These are phyloP conservation scores for Drosophila biarmipes DNA, from an alignment of 1,140 invertebrate species.

Conservation along the genomic window DNA sequence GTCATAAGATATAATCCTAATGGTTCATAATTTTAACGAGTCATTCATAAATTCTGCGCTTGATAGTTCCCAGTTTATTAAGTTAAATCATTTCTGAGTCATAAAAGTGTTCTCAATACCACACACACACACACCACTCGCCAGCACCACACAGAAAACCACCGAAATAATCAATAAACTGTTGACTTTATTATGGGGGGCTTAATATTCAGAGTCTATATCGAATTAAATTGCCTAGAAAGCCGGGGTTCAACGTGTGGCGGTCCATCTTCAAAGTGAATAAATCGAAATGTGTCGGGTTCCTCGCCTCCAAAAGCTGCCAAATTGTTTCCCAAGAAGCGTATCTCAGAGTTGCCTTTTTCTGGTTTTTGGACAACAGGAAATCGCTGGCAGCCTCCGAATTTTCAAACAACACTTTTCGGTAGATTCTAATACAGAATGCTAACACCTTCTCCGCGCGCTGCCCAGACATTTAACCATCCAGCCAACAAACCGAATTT, in stretches of 20 bases:
- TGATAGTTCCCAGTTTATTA: slow-evolving; percentile 52
- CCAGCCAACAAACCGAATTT: slow-evolving; percentile 1
- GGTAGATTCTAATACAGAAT: slow-evolving; percentile 70
- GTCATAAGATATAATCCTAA: slow-evolving; percentile 14
- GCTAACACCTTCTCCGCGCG: slow-evolving; percentile 10
- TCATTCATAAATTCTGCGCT: slow-evolving; percentile 50
- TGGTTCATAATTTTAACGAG: slow-evolving; percentile 47
- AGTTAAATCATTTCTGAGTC: slow-evolving; percentile 53
- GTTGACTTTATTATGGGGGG: slow-evolving; percentile 53
- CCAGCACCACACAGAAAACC: slow-evolving; percentile 2
- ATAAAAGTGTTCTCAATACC: slow-evolving; percentile 50
- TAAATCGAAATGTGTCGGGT: slow-evolving; percentile 52
- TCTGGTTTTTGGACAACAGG: slow-evolving; percentile 56
- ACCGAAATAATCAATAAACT: slow-evolving; percentile 65
- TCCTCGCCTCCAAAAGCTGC: slow-evolving; percentile 41
- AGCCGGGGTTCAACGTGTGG: slow-evolving; percentile 15
- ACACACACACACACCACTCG: slow-evolving; percentile 8
- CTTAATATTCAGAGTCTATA: slow-evolving; percentile 63
- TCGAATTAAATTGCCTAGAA: slow-evolving; percentile 46
- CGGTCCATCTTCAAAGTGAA: slow-evolving; percentile 61
- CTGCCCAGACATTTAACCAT: not conserved
- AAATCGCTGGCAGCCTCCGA: slow-evolving; percentile 68
- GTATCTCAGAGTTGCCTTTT: slow-evolving; percentile 29
- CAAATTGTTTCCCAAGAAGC: slow-evolving; percentile 75
- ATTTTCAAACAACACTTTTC: slow-evolving; percentile 43